Conservation (phyloP, 1,140 invertebrate genomes). For the Drosophila nigrodunni region DNA sequence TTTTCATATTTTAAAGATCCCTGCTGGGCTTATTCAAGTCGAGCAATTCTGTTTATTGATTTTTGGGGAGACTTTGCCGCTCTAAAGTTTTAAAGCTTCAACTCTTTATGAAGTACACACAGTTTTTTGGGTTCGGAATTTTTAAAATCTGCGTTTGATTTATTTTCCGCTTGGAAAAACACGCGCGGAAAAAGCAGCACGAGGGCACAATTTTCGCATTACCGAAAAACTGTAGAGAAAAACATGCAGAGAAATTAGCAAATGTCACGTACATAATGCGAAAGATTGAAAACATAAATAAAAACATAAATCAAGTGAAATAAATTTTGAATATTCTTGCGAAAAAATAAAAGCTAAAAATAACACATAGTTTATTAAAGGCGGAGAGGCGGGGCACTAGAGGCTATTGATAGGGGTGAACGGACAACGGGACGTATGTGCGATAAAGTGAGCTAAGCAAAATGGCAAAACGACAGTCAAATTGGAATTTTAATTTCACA, state of each 20-base stretch:
- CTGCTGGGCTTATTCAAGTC: neutral
- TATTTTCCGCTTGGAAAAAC: slow-evolving; percentile 37
- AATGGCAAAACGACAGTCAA: slow-evolving; percentile 39
- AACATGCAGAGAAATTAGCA: slow-evolving; percentile 53
- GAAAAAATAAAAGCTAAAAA: slow-evolving; percentile 17
- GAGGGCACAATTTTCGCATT: slow-evolving; percentile 48
- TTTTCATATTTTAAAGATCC: neutral
- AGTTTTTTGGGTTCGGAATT: slow-evolving; percentile 6
- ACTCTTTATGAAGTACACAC: slow-evolving; percentile 12
- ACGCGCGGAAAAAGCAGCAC: slow-evolving; percentile 46
- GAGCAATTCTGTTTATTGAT: neutral
- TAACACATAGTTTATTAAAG: neutral
- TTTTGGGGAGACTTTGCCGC: slow-evolving; percentile 18
- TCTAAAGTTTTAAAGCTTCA: slow-evolving; percentile 1
- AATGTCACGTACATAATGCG: slow-evolving; percentile 63
- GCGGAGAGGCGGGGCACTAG: too few relatives aligned
- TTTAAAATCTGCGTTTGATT: slow-evolving; percentile 61
- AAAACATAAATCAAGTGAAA: slow-evolving; percentile 53
- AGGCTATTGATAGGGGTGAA: neutral
- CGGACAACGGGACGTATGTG: slow-evolving; percentile 15
- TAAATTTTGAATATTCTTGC: slow-evolving; percentile 14
- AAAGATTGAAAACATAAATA: slow-evolving; percentile 52
- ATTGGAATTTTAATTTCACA: slow-evolving; percentile 80
- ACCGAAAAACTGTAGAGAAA: slow-evolving; percentile 27
- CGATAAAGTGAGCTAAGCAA: slow-evolving; percentile 55